Evolutionary conservation across 2,888 invertebrate genomes (phyloP).

Genomic region (Thymelicus lineola): DNA sequence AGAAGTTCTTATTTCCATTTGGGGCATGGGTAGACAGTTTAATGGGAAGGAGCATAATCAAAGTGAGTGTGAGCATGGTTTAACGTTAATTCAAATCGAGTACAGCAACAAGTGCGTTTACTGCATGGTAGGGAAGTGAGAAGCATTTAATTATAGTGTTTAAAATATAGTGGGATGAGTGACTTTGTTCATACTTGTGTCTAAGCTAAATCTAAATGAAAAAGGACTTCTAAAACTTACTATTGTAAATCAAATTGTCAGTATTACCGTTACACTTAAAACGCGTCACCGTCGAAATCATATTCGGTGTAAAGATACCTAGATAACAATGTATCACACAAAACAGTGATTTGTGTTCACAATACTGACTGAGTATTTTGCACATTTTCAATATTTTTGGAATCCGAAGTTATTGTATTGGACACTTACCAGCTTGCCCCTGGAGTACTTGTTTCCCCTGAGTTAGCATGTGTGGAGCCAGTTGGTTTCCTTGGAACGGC

Average conservation of each 20-base stretch:
- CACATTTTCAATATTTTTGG: too few species aligned
- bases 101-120: conserved; percentile 17
- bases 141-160: conserved; percentile 15
- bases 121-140: conserved; percentile 10
- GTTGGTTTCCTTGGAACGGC: conserved; percentile 92
- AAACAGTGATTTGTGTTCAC: neutral
- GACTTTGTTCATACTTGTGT: neutral
- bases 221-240: conserved; percentile 1
- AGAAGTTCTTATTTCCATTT: conserved; percentile 58
- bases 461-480: conserved; percentile 93
- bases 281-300: neutral
- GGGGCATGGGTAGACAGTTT: neutral
- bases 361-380: too few species aligned
- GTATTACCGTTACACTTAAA: neutral
- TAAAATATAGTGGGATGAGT: conserved; percentile 5
- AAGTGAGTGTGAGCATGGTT: conserved; percentile 8
- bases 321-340: neutral
- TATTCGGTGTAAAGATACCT: neutral
- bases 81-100: neutral
- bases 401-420: neutral
- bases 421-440: conserved; percentile 85
- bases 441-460: conserved; percentile 90
- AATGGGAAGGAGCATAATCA: neutral
- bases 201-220: neutral
- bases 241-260: neutral